phyloP scores from a whole-genome alignment of 1,140 invertebrate species.

The Apis laboriosa region DNA sequence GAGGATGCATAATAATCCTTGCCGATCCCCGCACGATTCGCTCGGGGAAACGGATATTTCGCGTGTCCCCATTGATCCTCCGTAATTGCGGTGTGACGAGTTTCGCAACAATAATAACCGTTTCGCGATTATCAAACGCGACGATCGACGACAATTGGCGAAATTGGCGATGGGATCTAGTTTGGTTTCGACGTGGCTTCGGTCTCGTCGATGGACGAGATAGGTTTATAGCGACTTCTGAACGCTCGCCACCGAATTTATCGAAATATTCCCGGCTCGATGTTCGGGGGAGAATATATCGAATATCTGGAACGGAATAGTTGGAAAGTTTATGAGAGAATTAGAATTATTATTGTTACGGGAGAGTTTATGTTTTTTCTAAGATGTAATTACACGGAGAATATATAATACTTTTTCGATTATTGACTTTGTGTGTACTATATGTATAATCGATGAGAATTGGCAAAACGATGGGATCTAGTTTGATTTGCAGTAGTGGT shows the following conservation, averaged over 20 bases:
- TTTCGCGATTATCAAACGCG: conserved; percentile 25
- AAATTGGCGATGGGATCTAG: conserved; percentile 13
- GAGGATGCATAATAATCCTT: conserved; percentile 43
- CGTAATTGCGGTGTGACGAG: conserved; percentile 43
- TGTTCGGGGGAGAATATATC: too few species aligned
- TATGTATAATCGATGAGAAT: too few species aligned
- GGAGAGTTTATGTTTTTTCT: too few species aligned
- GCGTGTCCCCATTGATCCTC: conserved; percentile 22
- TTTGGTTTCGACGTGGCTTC: not conserved
- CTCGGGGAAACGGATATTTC: conserved; percentile 7
- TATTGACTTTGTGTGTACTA: too few species aligned
- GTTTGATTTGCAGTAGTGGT: too few species aligned
- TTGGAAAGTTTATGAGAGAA: too few species aligned
- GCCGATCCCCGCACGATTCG: not conserved
- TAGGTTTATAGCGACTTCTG: too few species aligned
- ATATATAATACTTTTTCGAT: too few species aligned
- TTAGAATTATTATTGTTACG: too few species aligned
- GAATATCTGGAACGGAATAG: too few species aligned
- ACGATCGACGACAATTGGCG: not conserved
- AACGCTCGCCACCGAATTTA: not conserved
- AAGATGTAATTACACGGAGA: too few species aligned
- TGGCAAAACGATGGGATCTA: too few species aligned
- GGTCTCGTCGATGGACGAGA: not conserved
- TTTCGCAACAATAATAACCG: conserved; percentile 24
- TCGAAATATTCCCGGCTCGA: not conserved